Conservation (phyloP, 2,113 vertebrate genomes). For the Haplochromis burtoni region DNA sequence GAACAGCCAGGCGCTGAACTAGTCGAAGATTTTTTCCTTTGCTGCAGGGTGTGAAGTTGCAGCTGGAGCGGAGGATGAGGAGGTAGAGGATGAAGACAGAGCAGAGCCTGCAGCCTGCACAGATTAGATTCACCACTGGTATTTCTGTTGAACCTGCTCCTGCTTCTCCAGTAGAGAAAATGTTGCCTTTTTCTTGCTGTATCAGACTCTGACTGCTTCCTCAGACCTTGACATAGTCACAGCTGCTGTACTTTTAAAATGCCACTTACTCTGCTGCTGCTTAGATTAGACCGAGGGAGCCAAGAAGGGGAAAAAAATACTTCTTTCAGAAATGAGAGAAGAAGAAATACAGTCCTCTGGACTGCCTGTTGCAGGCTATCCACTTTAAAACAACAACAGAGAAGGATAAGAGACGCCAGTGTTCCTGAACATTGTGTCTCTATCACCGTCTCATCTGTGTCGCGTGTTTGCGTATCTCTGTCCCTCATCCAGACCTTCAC, state of each 20-base stretch:
- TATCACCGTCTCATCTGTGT: not conserved
- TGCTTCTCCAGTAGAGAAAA: not conserved
- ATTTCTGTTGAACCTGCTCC: not conserved
- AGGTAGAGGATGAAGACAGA: slow-evolving; percentile 11
- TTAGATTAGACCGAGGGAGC: not conserved
- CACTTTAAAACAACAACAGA: not conserved
- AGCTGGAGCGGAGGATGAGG: slow-evolving; percentile 20
- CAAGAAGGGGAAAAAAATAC: not conserved
- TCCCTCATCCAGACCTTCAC: slow-evolving; percentile 40
- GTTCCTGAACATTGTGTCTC: not conserved
- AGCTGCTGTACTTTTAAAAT: slow-evolving; percentile 12
- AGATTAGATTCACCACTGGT: not conserved
- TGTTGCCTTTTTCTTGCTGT: not conserved
- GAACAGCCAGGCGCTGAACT: not conserved
- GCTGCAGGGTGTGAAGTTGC: slow-evolving; percentile 26
- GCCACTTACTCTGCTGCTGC: not conserved
- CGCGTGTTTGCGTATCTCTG: not conserved
- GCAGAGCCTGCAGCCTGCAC: not conserved
- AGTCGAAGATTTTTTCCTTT: not conserved
- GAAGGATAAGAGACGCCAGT: not conserved
- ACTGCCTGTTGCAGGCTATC: not conserved
- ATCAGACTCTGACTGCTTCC: slow-evolving; percentile 8
- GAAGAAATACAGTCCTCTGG: not conserved
- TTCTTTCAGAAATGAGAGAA: not conserved
- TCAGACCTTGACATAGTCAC: slow-evolving; percentile 25